phyloP scores from a whole-genome alignment of 2,888 invertebrate species.

The Macrosoma leucophasiata region DNA sequence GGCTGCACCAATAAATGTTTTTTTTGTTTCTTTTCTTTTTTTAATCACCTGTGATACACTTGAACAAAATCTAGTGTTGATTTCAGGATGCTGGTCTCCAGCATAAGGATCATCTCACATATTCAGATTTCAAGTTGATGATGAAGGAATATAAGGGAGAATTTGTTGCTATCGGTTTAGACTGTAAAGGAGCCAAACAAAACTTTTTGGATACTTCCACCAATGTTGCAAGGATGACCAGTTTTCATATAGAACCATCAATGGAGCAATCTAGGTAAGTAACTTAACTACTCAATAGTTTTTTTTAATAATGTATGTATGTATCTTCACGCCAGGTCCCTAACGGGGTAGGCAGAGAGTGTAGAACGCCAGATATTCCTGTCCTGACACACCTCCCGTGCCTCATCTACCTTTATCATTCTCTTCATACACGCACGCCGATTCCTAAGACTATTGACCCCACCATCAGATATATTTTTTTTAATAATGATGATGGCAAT shows the following conservation, averaged over 20 bases:
- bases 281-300: too few species aligned
- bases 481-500: too few species aligned
- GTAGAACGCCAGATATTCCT: too few species aligned
- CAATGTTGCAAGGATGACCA: slow-evolving; percentile 96
- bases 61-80: not conserved
- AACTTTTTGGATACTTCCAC: slow-evolving; percentile 96
- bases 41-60: not conserved
- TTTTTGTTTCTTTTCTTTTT: slow-evolving; percentile 1
- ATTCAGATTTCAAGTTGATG: slow-evolving; percentile 94
- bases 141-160: slow-evolving; percentile 98
- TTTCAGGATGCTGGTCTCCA: slow-evolving; percentile 89
- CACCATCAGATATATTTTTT: too few species aligned
- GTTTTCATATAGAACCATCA: slow-evolving; percentile 91
- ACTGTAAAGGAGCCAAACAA: slow-evolving; percentile 96
- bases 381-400: too few species aligned
- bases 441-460: too few species aligned
- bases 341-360: too few species aligned
- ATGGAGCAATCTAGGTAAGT: slow-evolving; percentile 78
- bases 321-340: too few species aligned
- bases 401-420: too few species aligned
- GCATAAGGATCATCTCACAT: slow-evolving; percentile 92
- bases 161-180: slow-evolving; percentile 94
- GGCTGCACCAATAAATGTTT: too few species aligned
- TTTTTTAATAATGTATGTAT: too few species aligned
- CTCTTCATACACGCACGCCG: too few species aligned